phyloP scores from a whole-genome alignment of 1,140 invertebrate genomes.

The Monomorium pharaonis region DNA sequence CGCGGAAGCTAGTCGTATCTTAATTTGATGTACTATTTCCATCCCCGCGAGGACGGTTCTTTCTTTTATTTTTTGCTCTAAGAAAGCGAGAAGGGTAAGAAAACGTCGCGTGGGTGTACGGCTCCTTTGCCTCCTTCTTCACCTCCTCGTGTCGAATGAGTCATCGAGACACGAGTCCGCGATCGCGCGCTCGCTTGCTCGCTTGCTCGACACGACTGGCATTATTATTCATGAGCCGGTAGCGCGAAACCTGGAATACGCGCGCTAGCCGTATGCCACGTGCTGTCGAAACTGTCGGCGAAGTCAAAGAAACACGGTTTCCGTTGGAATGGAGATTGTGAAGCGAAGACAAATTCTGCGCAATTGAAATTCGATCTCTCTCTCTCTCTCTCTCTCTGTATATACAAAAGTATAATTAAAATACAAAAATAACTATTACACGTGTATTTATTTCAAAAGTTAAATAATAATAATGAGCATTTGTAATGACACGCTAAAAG shows the following conservation, averaged over 20 bases:
- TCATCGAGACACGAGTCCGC: conserved; percentile 18
- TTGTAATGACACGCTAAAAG: background rate
- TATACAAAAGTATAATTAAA: background rate
- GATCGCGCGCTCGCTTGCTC: background rate
- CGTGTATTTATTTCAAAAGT: background rate
- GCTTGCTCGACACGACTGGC: background rate
- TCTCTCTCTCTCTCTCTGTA: background rate
- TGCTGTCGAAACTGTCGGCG: background rate
- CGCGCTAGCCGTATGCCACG: background rate
- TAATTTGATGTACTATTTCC: conserved; percentile 8
- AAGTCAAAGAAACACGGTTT: background rate
- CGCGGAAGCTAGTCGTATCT: background rate
- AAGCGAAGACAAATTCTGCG: background rate
- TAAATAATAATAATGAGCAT: background rate
- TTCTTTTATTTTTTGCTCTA: background rate
- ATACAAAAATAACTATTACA: background rate
- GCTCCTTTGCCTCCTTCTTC: background rate
- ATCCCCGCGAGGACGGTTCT: background rate
- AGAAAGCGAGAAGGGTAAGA: background rate
- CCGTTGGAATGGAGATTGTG: background rate
- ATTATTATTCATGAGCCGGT: conserved; percentile 50
- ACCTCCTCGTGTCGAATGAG: background rate
- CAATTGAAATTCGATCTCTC: background rate
- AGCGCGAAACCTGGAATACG: conserved; percentile 32
- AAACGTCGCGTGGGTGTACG: conserved; percentile 11